A percentile compares a stretch with the other conserved stretches of the same genome.
phyloP scores from a whole-genome alignment of 2,113 vertebrate genomes.

The Crotalus horridus region DNA sequence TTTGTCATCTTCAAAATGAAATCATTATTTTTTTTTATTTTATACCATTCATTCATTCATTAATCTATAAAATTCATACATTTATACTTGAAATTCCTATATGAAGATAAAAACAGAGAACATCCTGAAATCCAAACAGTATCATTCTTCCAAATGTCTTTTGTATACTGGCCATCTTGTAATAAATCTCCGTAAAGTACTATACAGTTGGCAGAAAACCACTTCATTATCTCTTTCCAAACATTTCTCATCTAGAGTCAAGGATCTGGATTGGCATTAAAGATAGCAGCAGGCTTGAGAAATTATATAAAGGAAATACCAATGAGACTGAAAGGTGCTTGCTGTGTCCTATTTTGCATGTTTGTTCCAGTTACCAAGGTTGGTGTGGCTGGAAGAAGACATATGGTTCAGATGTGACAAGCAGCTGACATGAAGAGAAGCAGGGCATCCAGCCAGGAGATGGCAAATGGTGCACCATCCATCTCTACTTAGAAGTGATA shows the following conservation, averaged over 20 bases:
- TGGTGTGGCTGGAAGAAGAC: slow-evolving; percentile 1
- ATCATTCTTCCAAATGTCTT: background rate
- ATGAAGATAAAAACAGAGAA: background rate
- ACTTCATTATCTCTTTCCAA: background rate
- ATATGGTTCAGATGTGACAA: slow-evolving; percentile 6
- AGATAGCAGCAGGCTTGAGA: background rate
- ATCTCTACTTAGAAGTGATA: background rate
- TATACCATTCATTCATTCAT: background rate
- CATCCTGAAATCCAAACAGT: background rate
- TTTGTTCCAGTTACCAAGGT: background rate
- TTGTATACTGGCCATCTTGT: background rate
- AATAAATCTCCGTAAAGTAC: background rate
- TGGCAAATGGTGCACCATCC: background rate
- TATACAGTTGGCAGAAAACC: background rate
- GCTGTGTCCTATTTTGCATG: background rate
- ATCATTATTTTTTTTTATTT: background rate
- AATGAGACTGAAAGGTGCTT: background rate
- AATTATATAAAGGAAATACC: background rate
- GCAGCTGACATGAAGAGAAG: slow-evolving; percentile 37
- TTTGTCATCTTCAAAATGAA: background rate
- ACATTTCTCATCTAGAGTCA: background rate
- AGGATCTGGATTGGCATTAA: background rate
- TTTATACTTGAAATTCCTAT: background rate
- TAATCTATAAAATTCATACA: background rate
- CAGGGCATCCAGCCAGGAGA: slow-evolving; percentile 21